Evolutionary conservation across 2,888 invertebrate genomes (phyloP), one percentile per base, ranked within the genome.

Genomic region (Ptycholaimellus sp.): DNA sequence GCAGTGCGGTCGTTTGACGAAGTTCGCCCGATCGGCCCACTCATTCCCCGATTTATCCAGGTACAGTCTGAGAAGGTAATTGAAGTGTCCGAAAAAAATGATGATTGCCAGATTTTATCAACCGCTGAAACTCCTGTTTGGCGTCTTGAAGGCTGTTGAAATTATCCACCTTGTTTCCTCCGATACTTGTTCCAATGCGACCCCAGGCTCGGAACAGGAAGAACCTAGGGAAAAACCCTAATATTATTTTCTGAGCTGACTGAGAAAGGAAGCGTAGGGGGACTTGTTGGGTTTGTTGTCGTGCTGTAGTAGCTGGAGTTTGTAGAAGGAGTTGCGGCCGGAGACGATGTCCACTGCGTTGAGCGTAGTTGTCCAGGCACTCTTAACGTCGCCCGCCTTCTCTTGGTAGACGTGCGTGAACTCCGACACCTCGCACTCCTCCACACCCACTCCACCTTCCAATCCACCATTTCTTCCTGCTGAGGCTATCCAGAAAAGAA

Each of bases 171-270:
- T 58, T 59, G 40, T 51, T 53, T 6, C 59, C 60, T 5, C 93
- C 93, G 49, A 85, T 78, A 0, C 73, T 76, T 0, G 93, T 96
- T 3, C 93, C 90, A 46, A 90, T 83, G 40, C 93, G 71, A 11
- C 96, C 96, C 93, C 93, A 96, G 0, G 82, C 69, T 14, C 83
- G 71, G 62, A 80, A 87, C 20, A 87, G 54, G 72, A 74, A 79
- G 59, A 67, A 76, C 14, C 61, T 61, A 40, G 9, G 44, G 37
- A 23, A 23, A 23, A 6, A 13, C 13, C 25, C 7, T 23, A 13
- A 23, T 9, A 9, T 6, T 23, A 23, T 23, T 9, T 6, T 23
- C 25, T 9, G 13, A 23, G 16, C 17, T 13, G 13, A n/a, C 17
- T 31, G 7, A 35, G 23, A 6, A 35, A 29, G 3, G 17, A 34